These are phyloP conservation scores for Poeciliopsis presidionis DNA, from an alignment of 2,797 vertebrate genomes.

Conservation along the genomic window DNA sequence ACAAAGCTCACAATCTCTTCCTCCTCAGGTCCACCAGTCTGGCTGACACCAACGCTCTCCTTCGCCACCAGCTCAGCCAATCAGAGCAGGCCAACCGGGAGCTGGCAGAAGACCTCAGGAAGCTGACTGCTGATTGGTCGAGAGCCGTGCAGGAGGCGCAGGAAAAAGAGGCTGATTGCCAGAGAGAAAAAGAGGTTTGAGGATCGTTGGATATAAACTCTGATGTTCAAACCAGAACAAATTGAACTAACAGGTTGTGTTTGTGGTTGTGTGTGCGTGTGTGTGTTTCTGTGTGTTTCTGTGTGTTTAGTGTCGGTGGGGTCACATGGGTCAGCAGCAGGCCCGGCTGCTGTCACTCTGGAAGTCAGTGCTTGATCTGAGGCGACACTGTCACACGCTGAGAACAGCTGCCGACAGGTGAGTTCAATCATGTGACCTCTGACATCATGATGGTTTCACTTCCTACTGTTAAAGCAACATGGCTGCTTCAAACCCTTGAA, in stretches of 20 bases:
- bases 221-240: rapidly evolving
- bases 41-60: constrained; percentile 82
- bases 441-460: neutral
- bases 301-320: constrained; percentile 67
- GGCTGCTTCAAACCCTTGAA: too few species aligned
- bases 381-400: constrained; percentile 84
- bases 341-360: constrained; percentile 83
- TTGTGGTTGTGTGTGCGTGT: constrained; percentile 7
- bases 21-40: constrained; percentile 81
- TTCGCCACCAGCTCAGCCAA: constrained; percentile 83
- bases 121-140: constrained; percentile 88
- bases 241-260: neutral
- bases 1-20: neutral
- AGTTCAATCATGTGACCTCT: neutral
- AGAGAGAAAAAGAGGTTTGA: constrained; percentile 79
- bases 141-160: constrained; percentile 83
- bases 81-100: constrained; percentile 82
- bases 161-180: constrained; percentile 83
- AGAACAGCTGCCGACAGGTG: constrained; percentile 91
- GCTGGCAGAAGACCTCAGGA: constrained; percentile 84
- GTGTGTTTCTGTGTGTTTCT: constrained; percentile 22
- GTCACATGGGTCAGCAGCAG: constrained; percentile 77
- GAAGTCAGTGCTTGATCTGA: constrained; percentile 85
- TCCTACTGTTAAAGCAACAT: neutral
- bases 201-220: neutral